These are phyloP conservation scores for Nephrotoma appendiculata DNA, from an alignment of 2,888 invertebrate species.

Conservation along the genomic window DNA sequence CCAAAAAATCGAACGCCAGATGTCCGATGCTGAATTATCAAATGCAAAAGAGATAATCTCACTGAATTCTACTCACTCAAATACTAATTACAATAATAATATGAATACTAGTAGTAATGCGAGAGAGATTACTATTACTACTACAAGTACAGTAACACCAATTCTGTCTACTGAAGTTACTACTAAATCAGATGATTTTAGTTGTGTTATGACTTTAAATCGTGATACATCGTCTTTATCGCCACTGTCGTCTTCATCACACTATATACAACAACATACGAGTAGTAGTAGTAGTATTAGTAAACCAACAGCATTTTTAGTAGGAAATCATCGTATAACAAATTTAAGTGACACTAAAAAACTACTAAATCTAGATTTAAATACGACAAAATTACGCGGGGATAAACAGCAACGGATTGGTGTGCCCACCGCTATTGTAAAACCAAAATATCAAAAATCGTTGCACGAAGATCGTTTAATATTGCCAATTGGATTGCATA, in stretches of 20 bases:
- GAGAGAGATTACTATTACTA: neutral
- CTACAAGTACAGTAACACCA: neutral
- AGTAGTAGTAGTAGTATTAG: neutral
- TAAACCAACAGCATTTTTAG: neutral
- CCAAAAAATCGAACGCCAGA: conserved; percentile 13
- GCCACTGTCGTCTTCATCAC: neutral
- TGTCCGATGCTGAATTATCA: conserved; percentile 19
- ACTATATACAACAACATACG: neutral
- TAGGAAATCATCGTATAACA: neutral
- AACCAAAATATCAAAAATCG: conserved; percentile 24
- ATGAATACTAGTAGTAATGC: neutral
- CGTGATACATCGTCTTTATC: neutral
- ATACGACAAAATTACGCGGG: neutral
- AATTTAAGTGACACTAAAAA: neutral
- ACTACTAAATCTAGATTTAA: neutral
- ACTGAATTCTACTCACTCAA: conserved; percentile 8
- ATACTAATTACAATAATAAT: conserved; percentile 1
- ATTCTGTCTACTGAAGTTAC: neutral
- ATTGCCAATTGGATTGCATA: conserved; percentile 21
- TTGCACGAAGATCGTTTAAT: conserved; percentile 28
- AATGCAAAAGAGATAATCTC: conserved; percentile 18
- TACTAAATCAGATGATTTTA: conserved; percentile 1
- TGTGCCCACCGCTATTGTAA: conserved; percentile 19
- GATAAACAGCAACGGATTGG: conserved; percentile 4
- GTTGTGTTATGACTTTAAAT: neutral